Percentiles rank a stretch among this genome's conserved stretches.
Conservation (phyloP, 2,797 vertebrate genomes). For the Rhabdomys pumilio region DNA sequence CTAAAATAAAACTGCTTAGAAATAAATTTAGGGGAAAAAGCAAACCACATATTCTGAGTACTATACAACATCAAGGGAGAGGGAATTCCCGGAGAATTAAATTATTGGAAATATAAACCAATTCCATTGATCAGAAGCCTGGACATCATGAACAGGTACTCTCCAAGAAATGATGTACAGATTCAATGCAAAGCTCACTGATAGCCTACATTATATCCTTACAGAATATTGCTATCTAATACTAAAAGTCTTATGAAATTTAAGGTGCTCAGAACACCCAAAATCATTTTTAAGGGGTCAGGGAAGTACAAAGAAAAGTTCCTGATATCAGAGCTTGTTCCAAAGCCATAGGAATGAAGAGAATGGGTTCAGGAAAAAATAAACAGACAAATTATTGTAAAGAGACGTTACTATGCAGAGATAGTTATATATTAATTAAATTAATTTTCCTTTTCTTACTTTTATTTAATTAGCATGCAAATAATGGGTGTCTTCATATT, state of each 20-base stretch:
- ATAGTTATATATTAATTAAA: background rate
- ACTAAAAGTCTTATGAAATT: background rate
- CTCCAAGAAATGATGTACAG: background rate
- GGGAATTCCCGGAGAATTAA: background rate
- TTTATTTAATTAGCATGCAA: background rate
- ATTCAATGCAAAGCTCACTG: background rate
- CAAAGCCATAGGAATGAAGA: background rate
- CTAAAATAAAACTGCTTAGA: background rate
- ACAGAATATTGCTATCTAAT: background rate
- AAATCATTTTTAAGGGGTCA: background rate
- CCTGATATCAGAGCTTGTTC: background rate
- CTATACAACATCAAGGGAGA: background rate
- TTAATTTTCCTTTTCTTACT: background rate
- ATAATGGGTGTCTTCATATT: background rate
- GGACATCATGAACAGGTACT: background rate
- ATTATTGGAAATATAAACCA: background rate
- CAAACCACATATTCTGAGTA: background rate
- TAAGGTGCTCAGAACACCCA: background rate
- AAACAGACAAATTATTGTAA: background rate
- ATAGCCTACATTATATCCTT: background rate
- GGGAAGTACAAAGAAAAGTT: background rate
- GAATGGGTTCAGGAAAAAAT: too few relatives aligned
- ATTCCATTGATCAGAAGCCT: too few relatives aligned
- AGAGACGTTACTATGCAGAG: background rate
- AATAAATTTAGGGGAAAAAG: background rate